These are phyloP conservation scores for Exephanes ischioxanthus DNA, from an alignment of 2,888 invertebrate species.

Conservation along the genomic window DNA sequence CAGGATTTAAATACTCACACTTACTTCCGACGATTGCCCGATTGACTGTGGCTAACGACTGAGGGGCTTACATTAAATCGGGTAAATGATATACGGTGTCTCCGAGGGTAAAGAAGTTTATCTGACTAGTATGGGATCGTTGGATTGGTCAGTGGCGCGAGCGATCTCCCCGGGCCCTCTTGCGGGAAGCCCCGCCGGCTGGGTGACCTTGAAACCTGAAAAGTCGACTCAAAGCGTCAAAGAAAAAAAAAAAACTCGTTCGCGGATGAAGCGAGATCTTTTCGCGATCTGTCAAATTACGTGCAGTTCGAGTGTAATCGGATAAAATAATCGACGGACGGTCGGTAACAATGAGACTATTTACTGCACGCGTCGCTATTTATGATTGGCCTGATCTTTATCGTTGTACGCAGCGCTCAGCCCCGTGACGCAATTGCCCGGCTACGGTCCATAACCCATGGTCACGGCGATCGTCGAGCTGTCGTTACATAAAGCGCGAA, in stretches of 20 bases:
- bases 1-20: background rate
- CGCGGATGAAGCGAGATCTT: background rate
- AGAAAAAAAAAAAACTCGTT: constrained; percentile 1
- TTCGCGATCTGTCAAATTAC: background rate
- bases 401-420: background rate
- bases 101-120: constrained; percentile 49
- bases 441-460: constrained; percentile 53
- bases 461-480: constrained; percentile 32
- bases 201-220: constrained; percentile 3
- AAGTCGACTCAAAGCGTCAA: background rate
- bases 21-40: background rate
- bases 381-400: constrained; percentile 31
- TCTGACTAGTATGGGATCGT: constrained; percentile 41
- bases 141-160: constrained; percentile 59
- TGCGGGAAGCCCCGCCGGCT: background rate
- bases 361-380: background rate
- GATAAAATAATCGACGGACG: background rate
- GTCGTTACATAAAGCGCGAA: constrained; percentile 41
- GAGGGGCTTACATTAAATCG: background rate
- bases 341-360: constrained; percentile 5
- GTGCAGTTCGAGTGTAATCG: background rate
- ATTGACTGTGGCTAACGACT: background rate
- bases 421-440: constrained; percentile 20
- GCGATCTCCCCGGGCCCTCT: constrained; percentile 35
- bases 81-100: constrained; percentile 18